Evolutionary conservation across 2,888 invertebrate species (phyloP).

Genomic region (Taphrorychus bicolor): DNA sequence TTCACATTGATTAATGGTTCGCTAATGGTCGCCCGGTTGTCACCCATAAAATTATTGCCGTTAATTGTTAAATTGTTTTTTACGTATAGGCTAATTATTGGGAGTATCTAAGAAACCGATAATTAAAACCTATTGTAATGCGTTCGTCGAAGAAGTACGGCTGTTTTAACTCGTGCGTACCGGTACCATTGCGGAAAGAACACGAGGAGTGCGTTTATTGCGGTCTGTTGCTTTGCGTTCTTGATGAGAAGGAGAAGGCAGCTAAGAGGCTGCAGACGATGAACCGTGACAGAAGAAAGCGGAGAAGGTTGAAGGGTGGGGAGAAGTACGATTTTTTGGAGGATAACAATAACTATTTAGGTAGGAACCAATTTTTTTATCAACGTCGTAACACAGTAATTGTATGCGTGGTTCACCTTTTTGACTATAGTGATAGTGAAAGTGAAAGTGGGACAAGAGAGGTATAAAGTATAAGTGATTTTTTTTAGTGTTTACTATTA

Average conservation of each 20-base stretch:
- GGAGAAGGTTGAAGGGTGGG: neutral
- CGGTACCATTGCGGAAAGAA: conserved; percentile 18
- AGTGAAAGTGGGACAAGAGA: too few relatives aligned
- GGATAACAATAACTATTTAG: conserved; percentile 18
- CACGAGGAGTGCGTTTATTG: conserved; percentile 16
- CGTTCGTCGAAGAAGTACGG: conserved; percentile 1
- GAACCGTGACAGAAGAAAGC: conserved; percentile 2
- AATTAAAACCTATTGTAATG: conserved; percentile 14
- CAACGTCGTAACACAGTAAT: too few relatives aligned
- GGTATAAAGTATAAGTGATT: too few relatives aligned
- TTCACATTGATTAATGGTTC: neutral
- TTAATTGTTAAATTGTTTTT: neutral
- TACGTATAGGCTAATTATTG: too few relatives aligned
- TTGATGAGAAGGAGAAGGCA: conserved; percentile 1
- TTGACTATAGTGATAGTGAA: too few relatives aligned
- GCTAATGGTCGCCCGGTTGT: neutral
- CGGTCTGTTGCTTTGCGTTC: conserved; percentile 13
- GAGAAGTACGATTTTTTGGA: conserved; percentile 6
- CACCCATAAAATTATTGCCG: neutral
- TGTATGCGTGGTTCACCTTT: too few relatives aligned
- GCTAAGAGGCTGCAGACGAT: neutral
- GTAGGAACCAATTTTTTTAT: neutral
- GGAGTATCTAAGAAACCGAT: neutral
- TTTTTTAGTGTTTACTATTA: too few relatives aligned
- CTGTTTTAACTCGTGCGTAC: conserved; percentile 14